Evolutionary conservation across 2,888 invertebrate species (phyloP).

Genomic region (Agrenia bidenticulata): DNA sequence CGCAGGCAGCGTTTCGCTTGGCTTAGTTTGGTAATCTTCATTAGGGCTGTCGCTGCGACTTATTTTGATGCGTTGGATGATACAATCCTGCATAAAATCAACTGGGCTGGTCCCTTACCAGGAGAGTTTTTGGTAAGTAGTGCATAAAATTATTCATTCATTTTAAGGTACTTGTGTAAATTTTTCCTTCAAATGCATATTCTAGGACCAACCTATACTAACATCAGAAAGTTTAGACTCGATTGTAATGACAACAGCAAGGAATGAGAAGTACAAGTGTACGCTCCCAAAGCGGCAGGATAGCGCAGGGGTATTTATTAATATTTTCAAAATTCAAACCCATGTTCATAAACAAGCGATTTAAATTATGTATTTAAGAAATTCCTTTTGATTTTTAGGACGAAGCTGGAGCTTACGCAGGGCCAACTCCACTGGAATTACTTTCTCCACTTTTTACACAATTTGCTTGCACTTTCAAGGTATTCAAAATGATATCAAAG

Average conservation of each 20-base stretch:
- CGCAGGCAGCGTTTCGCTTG: no score
- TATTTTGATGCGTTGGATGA: slow-evolving; percentile 78
- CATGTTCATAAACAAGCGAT: no score
- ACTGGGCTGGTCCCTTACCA: slow-evolving; percentile 67
- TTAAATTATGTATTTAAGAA: no score
- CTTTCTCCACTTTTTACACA: slow-evolving; percentile 74
- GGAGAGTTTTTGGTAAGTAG: slow-evolving; percentile 29
- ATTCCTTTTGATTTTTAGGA: slow-evolving; percentile 55
- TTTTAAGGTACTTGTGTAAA: no score
- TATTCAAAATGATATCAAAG: slow-evolving; percentile 54
- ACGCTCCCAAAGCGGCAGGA: slow-evolving; percentile 68
- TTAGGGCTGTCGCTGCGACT: slow-evolving; percentile 8
- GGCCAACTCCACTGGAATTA: slow-evolving; percentile 75
- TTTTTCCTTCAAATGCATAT: no score
- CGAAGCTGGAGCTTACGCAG: slow-evolving; percentile 65
- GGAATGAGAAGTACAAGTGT: slow-evolving; percentile 82
- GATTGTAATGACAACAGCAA: slow-evolving; percentile 69
- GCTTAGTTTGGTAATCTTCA: neutral
- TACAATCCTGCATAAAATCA: slow-evolving; percentile 74
- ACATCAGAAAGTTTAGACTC: slow-evolving; percentile 59
- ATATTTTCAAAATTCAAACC: no score
- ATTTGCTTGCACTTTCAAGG: slow-evolving; percentile 78
- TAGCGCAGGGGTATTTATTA: slow-evolving; percentile 54
- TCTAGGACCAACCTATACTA: slow-evolving; percentile 10
- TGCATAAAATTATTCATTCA: neutral